phyloP scores from a whole-genome alignment of 2,888 invertebrate genomes.

The Julus scanicus region DNA sequence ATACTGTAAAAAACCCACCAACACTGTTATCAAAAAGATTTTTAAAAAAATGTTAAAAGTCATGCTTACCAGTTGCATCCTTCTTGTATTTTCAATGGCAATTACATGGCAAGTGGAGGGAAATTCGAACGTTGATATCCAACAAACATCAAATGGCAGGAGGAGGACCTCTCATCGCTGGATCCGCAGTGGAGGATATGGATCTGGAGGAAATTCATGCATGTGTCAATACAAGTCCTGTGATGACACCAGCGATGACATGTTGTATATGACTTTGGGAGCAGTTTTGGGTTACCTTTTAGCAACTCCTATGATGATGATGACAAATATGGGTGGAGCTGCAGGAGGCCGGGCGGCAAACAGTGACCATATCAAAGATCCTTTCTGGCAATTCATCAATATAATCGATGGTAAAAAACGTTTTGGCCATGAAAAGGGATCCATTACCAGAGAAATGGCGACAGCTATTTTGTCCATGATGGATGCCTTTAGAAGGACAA shows the following conservation, averaged over 20 bases:
- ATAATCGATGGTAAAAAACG: background rate
- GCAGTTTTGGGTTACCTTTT: background rate
- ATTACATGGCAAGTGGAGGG: background rate
- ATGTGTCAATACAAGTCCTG: background rate
- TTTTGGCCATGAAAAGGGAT: too few species aligned
- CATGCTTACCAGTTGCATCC: background rate
- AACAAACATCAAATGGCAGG: background rate
- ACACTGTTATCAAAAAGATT: background rate
- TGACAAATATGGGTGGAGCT: background rate
- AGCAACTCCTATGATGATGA: conserved; percentile 41
- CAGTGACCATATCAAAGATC: background rate
- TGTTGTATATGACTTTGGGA: background rate
- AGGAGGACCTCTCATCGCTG: background rate
- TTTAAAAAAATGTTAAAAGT: background rate
- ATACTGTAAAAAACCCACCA: too few species aligned
- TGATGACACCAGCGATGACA: background rate
- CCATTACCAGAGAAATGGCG: background rate
- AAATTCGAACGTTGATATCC: background rate
- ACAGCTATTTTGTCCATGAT: background rate
- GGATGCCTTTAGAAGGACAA: background rate
- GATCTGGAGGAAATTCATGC: background rate
- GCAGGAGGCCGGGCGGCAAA: background rate
- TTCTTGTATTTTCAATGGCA: background rate
- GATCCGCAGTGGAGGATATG: background rate
- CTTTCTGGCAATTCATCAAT: background rate